Conservation (phyloP, 2,888 invertebrate species). For the Drepanosiphum platanoidis region DNA sequence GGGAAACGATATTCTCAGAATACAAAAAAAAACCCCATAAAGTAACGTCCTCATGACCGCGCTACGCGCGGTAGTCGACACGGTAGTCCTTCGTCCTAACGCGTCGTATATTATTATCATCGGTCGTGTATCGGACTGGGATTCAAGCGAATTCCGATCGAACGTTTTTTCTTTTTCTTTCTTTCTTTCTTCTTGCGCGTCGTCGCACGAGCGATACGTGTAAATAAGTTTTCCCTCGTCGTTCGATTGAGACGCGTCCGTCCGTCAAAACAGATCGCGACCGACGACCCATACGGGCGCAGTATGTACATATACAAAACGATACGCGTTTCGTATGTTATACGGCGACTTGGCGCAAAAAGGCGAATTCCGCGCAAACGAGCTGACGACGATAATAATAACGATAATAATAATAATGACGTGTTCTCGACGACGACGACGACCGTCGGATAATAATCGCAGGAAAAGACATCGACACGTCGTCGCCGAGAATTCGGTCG, state of each 20-base stretch:
- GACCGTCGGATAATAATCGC: neutral
- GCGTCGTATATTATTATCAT: too few relatives aligned
- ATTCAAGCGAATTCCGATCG: slow-evolving; percentile 23
- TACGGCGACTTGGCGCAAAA: slow-evolving; percentile 13
- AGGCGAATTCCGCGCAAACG: slow-evolving; percentile 38
- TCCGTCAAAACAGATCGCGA: neutral
- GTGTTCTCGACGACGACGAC: neutral
- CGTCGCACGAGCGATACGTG: neutral
- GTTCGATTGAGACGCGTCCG: neutral
- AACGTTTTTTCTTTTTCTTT: too few relatives aligned
- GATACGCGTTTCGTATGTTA: neutral
- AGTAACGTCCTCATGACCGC: too few relatives aligned
- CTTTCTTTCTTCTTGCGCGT: too few relatives aligned
- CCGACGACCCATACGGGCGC: neutral
- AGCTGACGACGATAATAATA: neutral
- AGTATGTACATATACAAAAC: neutral
- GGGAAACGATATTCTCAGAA: too few relatives aligned
- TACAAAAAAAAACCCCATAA: too few relatives aligned
- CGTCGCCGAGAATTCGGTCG: neutral
- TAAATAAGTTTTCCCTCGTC: neutral
- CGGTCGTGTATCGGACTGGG: neutral
- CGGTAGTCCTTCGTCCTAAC: too few relatives aligned
- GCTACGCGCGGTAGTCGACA: too few relatives aligned
- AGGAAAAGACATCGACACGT: neutral
- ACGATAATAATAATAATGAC: too few relatives aligned